Evolutionary conservation across 2,888 invertebrate genomes (phyloP), one percentile per base, ranked within the genome.

Genomic region (Mallateleia sp.): DNA sequence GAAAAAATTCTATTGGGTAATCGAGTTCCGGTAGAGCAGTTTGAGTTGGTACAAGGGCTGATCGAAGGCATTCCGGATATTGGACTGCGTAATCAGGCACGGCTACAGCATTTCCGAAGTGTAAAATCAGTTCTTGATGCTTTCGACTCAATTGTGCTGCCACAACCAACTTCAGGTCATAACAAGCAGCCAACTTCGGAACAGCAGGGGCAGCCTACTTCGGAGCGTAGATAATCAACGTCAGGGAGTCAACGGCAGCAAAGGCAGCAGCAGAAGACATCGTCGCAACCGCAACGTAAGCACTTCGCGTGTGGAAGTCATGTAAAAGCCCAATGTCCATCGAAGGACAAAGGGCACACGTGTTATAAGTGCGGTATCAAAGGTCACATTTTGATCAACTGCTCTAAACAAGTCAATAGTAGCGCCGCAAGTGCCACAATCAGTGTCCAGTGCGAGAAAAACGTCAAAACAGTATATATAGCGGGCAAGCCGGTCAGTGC

Each of bases 1-100:
- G 58, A 71, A 20, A 71, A 58, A 24, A 42, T 71, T 11, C 38
- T 71, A 14, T 45, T 71, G 14, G 56, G 56, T 0, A 71, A 71
- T 25, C 20, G 11, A 11, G 71, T 54, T 15, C 42, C 58, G 1
- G 42, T 71, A 24, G 58, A 58, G n/a, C n/a, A 34, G 14, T 1
- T 1, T 18, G 58, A 58, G 34, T 15, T 58, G 9, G 34, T 45
- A 2, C 45, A 45, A 45, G 45, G 45, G 2, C 9, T 45, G n/a
- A 7, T 45, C 9, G 45, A 45, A 1, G 45, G 45, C 4, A 45
- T 45, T 9, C 45, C 15, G 15, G 45, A 45, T n/a, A n/a, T 45
- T 45, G n/a, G 3, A n/a, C n/a, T 45, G n/a, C n/a, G 45, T 3
- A 45, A 45, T 45, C 45, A 45, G n/a, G 45, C 45, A n/a, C 15